phyloP scores from a whole-genome alignment of 2,888 invertebrate genomes.

The Bhutanitis thaidina region DNA sequence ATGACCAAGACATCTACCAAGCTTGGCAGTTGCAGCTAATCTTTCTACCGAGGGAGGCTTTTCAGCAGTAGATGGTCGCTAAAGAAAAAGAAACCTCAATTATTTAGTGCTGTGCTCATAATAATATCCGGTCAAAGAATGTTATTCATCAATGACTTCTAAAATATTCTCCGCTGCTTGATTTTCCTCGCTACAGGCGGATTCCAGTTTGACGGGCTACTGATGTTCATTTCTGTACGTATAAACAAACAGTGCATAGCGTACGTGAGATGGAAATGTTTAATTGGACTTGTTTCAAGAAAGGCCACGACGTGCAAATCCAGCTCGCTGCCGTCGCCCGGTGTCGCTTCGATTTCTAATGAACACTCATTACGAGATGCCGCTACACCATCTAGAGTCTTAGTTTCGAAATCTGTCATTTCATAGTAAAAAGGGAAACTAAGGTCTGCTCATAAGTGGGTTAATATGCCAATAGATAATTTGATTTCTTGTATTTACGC shows the following conservation, averaged over 20 bases:
- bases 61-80: too few species aligned
- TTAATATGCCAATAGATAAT: background rate
- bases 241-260: background rate
- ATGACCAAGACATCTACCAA: too few species aligned
- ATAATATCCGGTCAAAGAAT: too few species aligned
- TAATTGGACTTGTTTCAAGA: constrained; percentile 6
- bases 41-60: too few species aligned
- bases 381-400: background rate
- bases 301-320: constrained; percentile 10
- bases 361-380: constrained; percentile 7
- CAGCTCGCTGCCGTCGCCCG: background rate
- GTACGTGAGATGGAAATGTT: constrained; percentile 3
- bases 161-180: too few species aligned
- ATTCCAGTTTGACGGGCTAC: too few species aligned
- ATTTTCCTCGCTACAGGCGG: too few species aligned
- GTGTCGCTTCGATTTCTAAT: constrained; percentile 16
- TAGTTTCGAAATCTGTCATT: constrained; percentile 8
- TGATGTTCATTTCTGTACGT: background rate
- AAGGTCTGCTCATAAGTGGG: background rate
- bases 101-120: too few species aligned
- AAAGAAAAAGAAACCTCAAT: too few species aligned
- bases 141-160: too few species aligned
- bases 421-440: background rate
- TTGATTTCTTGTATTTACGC: too few species aligned
- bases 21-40: too few species aligned